Base-by-base conservation (phyloP, 2,888 invertebrate genomes). In the Reticulitermes lucifugus region DNA sequence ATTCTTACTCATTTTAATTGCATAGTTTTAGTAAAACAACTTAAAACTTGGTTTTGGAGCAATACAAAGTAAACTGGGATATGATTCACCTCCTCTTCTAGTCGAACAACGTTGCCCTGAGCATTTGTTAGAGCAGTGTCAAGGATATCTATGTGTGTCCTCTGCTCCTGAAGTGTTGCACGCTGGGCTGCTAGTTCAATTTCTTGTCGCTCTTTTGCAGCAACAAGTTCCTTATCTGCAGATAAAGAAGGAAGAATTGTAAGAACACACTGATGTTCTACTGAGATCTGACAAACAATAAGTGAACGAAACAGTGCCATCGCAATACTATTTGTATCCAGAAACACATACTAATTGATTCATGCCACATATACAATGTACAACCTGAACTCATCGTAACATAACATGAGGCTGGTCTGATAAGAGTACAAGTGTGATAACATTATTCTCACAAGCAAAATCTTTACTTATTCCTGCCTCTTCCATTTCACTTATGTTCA, bases 111-210 rank as follows among this genome's bases (percentile, higher is more conserved):
- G 90, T 97, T 97, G 86, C 95, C 94, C 91, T 98, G 98, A 10
- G 98, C 97, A 91, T 97, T 98, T 84, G 96, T 96, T 87, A 98
- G 93, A 84, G 98, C 98, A 43, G 96, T 97, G 90, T 98, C 98
- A 83, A 98, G 93, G 88, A 98, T 97, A 89, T 97, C 97, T 89
- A 98, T 98, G 91, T 98, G 98, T 46, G 96, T 97, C 87, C 98
- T 93, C 90, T 98, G 98, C 89, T 98, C 98, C 90, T 97, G 96
- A 86, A 98, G 91, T 22, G 98, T 98, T 25, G 96, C 96, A 88
- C 96, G 93, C 90, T 98, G 97, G 0, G 98, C 97, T 25, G 96
- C 95, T 89, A 98, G 93, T 91, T 98, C 98, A 87, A 98, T 96
- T 91, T 98, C 97, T 90, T 98, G 97, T 70, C 97, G 92, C 90